These are phyloP conservation scores for Metaphire vulgaris DNA, from an alignment of 1,140 invertebrate species.

Conservation along the genomic window DNA sequence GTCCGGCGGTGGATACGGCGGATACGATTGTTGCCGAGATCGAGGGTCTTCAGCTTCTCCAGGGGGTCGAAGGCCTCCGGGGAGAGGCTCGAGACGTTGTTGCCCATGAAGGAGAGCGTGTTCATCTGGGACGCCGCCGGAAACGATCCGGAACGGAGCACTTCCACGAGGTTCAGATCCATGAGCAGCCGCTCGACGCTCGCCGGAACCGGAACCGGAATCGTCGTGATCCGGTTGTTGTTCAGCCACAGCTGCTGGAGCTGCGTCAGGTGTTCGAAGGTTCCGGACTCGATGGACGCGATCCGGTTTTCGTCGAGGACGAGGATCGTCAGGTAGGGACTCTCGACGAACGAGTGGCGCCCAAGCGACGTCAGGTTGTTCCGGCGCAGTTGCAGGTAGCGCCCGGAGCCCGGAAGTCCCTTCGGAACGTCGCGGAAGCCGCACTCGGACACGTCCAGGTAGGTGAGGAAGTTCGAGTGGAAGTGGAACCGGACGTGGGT, in stretches of 20 bases:
- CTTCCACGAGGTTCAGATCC: conserved; percentile 61
- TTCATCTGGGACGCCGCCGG: conserved; percentile 31
- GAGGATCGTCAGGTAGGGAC: conserved; percentile 70
- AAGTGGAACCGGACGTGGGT: conserved; percentile 32
- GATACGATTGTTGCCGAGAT: conserved; percentile 63
- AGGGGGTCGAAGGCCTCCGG: conserved; percentile 40
- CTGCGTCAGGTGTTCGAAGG: conserved; percentile 73
- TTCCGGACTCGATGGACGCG: conserved; percentile 70
- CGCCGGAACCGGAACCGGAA: conserved; percentile 65
- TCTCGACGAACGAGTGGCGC: conserved; percentile 78
- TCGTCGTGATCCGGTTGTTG: conserved; percentile 61
- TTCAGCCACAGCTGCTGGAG: conserved; percentile 69
- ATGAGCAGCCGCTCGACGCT: conserved; percentile 60
- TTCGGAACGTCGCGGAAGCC: conserved; percentile 71
- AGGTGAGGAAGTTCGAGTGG: conserved; percentile 39
- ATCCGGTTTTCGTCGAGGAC: conserved; percentile 73
- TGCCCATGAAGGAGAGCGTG: conserved; percentile 32
- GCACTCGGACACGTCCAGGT: conserved; percentile 71
- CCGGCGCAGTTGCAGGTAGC: conserved; percentile 66
- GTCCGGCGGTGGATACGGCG: conserved; percentile 55
- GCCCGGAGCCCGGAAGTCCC: conserved; percentile 72
- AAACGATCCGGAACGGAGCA: conserved; percentile 34
- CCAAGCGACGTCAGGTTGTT: conserved; percentile 67
- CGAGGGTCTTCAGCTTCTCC: conserved; percentile 44
- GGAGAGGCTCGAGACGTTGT: conserved; percentile 35